phyloP scores from a whole-genome alignment of 2,888 invertebrate genomes.

The Heteropelma amictum region DNA sequence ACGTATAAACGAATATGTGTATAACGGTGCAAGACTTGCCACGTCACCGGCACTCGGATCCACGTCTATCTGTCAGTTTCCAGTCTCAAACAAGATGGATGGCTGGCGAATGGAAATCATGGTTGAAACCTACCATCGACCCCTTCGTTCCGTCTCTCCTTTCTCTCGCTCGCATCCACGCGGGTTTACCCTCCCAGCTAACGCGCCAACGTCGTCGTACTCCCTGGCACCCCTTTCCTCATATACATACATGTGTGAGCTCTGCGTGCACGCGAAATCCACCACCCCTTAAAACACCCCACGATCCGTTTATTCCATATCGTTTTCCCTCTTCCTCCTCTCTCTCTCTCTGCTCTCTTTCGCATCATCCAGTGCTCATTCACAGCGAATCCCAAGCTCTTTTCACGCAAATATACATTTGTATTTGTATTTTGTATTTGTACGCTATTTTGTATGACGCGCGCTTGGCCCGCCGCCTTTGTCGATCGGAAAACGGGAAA shows the following conservation, averaged over 20 bases:
- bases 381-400: slow-evolving; percentile 11
- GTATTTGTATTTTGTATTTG: too few relatives aligned
- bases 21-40: slow-evolving; percentile 75
- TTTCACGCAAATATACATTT: slow-evolving; percentile 51
- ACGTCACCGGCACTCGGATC: slow-evolving; percentile 78
- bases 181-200: slow-evolving; percentile 32
- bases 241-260: slow-evolving; percentile 40
- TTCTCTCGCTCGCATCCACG: slow-evolving; percentile 51
- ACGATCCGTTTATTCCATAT: slow-evolving; percentile 61
- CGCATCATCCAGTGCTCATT: slow-evolving; percentile 47
- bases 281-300: slow-evolving; percentile 60
- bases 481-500: slow-evolving; percentile 36
- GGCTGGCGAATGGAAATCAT: slow-evolving; percentile 83
- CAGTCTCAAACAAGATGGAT: slow-evolving; percentile 83
- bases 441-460: slow-evolving; percentile 46
- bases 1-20: too few relatives aligned
- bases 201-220: slow-evolving; percentile 42
- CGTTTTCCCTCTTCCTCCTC: slow-evolving; percentile 39
- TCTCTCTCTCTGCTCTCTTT: slow-evolving; percentile 53
- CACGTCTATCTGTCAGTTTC: slow-evolving; percentile 78
- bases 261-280: slow-evolving; percentile 49
- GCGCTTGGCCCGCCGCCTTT: slow-evolving; percentile 42
- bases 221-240: slow-evolving; percentile 56
- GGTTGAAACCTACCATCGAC: slow-evolving; percentile 75
- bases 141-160: slow-evolving; percentile 47